Conservation (phyloP, 2,113 vertebrate species). For the Raja brachyura region DNA sequence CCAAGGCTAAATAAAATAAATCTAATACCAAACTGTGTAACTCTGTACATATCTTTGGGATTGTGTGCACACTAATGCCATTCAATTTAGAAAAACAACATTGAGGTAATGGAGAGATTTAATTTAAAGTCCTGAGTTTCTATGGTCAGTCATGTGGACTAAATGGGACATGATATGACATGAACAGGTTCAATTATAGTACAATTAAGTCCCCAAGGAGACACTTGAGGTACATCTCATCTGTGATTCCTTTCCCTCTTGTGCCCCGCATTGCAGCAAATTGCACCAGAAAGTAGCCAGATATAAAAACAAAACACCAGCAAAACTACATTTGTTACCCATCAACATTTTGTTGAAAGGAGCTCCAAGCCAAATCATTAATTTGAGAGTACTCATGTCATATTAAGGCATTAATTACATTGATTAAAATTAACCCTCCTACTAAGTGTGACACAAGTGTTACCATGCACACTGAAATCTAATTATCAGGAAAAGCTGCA, state of each 20-base stretch:
- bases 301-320: background rate
- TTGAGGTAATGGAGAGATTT: constrained; percentile 12
- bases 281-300: background rate
- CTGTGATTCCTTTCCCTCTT: background rate
- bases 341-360: background rate
- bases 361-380: background rate
- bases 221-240: background rate
- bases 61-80: background rate
- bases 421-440: constrained; percentile 4
- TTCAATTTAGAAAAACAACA: constrained; percentile 13
- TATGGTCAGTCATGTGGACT: background rate
- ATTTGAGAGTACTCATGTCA: background rate
- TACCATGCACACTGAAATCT: constrained; percentile 3
- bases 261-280: background rate
- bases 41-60: background rate
- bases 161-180: constrained; percentile 14
- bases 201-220: background rate
- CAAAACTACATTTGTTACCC: background rate
- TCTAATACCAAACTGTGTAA: background rate
- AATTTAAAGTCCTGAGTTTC: background rate
- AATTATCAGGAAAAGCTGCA: background rate
- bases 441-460: background rate
- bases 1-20: background rate
- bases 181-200: constrained; percentile 22
- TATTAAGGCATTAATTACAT: background rate